Evolutionary conservation across 2,888 invertebrate genomes (phyloP).

Genomic region (Epistrophe grossulariae): DNA sequence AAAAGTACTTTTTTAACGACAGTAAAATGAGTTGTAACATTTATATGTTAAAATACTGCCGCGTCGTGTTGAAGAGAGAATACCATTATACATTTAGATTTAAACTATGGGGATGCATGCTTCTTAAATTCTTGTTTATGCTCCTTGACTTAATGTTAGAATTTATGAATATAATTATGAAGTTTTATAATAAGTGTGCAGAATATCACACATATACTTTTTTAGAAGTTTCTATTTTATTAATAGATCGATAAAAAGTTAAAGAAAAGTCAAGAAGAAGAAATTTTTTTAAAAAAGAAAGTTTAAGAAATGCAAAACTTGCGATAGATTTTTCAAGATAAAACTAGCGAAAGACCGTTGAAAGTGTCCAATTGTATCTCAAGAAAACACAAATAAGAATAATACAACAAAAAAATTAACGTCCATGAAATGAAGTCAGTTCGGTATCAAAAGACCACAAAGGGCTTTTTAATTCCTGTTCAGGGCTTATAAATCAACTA

Average conservation of each 20-base stretch:
- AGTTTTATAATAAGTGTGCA: not conserved
- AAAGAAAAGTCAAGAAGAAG: too few species aligned
- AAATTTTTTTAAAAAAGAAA: not conserved
- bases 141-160: not conserved
- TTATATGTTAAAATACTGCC: not conserved
- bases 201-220: not conserved
- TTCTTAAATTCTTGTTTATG: not conserved
- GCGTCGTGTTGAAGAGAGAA: not conserved
- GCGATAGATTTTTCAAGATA: not conserved
- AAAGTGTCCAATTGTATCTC: too few species aligned
- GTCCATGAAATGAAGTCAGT: too few species aligned
- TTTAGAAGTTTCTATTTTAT: not conserved
- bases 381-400: too few species aligned
- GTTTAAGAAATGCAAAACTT: not conserved
- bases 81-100: not conserved
- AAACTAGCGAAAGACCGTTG: too few species aligned
- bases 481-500: too few species aligned
- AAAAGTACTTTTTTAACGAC: not conserved
- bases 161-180: not conserved
- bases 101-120: not conserved
- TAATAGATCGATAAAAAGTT: not conserved
- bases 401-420: too few species aligned
- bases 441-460: too few species aligned
- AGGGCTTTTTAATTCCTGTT: too few species aligned
- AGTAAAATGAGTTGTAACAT: not conserved